Base-by-base conservation (phyloP, 1,140 invertebrate genomes). In the Pygmarrhopalites habei region DNA sequence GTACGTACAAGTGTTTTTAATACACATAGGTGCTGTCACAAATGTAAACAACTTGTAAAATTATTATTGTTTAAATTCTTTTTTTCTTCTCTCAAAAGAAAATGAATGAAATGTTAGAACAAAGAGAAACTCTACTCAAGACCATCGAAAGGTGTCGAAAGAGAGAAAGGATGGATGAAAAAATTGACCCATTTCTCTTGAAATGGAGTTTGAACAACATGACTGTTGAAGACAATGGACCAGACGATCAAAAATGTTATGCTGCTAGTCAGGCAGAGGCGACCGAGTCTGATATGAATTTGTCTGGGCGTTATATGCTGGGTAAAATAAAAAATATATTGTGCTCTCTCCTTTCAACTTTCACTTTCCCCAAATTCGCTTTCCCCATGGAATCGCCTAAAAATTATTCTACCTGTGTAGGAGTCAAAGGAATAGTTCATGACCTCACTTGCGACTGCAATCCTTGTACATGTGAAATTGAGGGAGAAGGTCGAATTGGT, bases 81-180 rank as follows among this genome's bases (percentile, higher is more conserved):
- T 15, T 35, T 12, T 25, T 58, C 39, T 58, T 49, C 21, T 51
- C 21, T 14, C n/a, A 41, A 17, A 17, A 65, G 63, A 57, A 51
- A 55, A 39, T 65, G 41, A 52, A 66, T 53, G 41, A n/a, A 1
- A 44, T 64, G 46, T 41, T 60, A 3, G 19, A 3, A 23, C 55
- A 64, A 10, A 19, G 64, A n/a, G 52, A 66, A 21, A 10, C 17
- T 23, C 43, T 66, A 1, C 25, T 46, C 17, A 41, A 29, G 10
- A 41, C 17, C 1, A 64, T 66, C 4, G 67, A 69, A 25, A 58
- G 60, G 23, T 64, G 64, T 52, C 47, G 64, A 1, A 63, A 60
- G 49, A 25, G 49, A 7, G 65, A 67, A 49, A 32, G 46, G 17
- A 17, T 35, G n/a, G 52, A 63, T n/a, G 52, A 66, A 23, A 66